These are phyloP conservation scores for Eurystomus glaucurus DNA, from an alignment of 2,797 vertebrate species.

Conservation along the genomic window DNA sequence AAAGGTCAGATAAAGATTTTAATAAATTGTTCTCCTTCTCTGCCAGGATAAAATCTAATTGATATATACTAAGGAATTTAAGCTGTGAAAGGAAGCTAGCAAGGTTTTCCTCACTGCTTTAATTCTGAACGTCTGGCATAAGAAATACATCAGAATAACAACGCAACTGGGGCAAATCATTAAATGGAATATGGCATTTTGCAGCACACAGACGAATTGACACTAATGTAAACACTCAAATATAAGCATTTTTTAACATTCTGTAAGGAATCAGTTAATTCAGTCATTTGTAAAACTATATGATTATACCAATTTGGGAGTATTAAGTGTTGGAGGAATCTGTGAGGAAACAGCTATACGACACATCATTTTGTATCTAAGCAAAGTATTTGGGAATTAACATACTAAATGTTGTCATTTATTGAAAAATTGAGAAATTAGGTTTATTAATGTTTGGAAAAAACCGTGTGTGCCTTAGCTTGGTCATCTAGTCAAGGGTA, in stretches of 20 bases:
- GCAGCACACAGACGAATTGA: not conserved
- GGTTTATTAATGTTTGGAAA: not conserved
- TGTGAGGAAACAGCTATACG: not conserved
- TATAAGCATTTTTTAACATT: not conserved
- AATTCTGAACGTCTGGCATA: not conserved
- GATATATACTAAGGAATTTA: not conserved
- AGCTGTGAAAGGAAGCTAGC: not conserved
- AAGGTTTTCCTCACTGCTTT: not conserved
- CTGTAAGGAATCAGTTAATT: not conserved
- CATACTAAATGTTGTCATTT: not conserved
- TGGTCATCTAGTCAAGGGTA: not conserved
- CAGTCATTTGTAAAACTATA: not conserved
- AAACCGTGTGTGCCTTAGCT: not conserved
- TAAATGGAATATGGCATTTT: not conserved
- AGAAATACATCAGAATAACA: not conserved
- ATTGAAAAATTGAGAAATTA: not conserved
- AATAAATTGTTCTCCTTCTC: not conserved
- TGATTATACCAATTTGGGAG: not conserved
- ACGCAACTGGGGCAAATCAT: not conserved
- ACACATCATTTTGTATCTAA: rapidly evolving
- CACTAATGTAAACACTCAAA: not conserved
- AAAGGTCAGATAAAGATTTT: not conserved
- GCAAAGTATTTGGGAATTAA: not conserved
- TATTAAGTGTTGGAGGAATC: not conserved
- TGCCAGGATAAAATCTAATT: not conserved